phyloP scores from a whole-genome alignment of 2,797 vertebrate species.

The Buceros bicornis region DNA sequence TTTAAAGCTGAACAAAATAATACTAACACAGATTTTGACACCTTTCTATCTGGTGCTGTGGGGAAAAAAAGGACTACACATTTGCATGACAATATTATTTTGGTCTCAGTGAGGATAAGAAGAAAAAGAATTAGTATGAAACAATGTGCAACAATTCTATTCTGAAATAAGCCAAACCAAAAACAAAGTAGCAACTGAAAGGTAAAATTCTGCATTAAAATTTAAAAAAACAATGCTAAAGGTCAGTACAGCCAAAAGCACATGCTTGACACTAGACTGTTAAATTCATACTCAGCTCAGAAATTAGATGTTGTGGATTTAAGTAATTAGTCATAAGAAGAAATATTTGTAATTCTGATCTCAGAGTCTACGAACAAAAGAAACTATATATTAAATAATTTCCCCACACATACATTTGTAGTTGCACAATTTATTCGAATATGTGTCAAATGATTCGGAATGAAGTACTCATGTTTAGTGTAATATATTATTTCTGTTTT shows the following conservation, averaged over 20 bases:
- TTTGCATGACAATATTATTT: neutral
- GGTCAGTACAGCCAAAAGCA: neutral
- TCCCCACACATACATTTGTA: neutral
- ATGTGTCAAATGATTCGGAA: neutral
- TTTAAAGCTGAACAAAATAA: constrained; percentile 26
- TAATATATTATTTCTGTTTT: neutral
- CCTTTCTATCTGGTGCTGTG: neutral
- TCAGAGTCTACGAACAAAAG: neutral
- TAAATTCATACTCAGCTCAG: neutral
- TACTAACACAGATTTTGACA: neutral
- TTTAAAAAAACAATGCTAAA: neutral
- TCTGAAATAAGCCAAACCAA: neutral
- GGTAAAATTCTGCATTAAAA: neutral
- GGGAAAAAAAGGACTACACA: no score
- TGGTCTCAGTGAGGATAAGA: neutral
- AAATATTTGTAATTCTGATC: neutral
- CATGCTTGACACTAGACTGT: neutral
- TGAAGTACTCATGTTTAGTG: neutral
- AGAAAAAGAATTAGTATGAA: neutral
- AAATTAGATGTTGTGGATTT: neutral
- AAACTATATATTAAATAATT: neutral
- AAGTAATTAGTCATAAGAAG: neutral
- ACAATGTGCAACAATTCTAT: neutral
- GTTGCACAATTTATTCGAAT: neutral
- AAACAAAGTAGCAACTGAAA: neutral